These are phyloP conservation scores for Sinohyriopsis cumingii DNA, from an alignment of 2,888 invertebrate genomes.

Conservation along the genomic window DNA sequence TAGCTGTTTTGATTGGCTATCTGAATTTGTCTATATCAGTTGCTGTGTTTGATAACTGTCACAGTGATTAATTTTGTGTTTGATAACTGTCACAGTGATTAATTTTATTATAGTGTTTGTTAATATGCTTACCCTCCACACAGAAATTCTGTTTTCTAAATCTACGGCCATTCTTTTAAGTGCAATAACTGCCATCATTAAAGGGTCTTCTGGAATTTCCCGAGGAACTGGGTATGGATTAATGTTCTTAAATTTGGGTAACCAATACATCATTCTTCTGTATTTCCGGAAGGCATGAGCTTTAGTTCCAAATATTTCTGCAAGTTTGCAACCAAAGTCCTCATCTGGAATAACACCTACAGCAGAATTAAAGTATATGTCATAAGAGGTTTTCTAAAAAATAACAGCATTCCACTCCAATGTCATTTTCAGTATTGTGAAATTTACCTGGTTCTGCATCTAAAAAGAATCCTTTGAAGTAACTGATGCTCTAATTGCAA, in stretches of 20 bases:
- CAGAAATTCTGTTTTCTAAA: constrained; percentile 78
- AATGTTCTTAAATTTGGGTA: constrained; percentile 89
- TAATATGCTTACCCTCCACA: constrained; percentile 54
- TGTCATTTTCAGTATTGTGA: too few species aligned
- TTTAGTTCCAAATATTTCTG: constrained; percentile 86
- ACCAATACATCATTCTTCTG: constrained; percentile 78
- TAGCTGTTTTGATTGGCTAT: too few species aligned
- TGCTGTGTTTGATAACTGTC: too few species aligned
- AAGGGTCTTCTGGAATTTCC: constrained; percentile 83
- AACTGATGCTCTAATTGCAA: too few species aligned
- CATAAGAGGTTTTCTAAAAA: not conserved
- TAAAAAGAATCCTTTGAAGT: too few species aligned
- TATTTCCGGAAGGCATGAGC: constrained; percentile 76
- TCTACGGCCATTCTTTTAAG: constrained; percentile 90
- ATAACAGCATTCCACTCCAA: not conserved
- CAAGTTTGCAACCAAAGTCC: constrained; percentile 87
- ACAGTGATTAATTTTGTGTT: too few species aligned
- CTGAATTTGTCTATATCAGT: too few species aligned
- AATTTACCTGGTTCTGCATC: too few species aligned
- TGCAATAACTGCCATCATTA: constrained; percentile 87
- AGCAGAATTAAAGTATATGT: constrained; percentile 7
- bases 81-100: too few species aligned
- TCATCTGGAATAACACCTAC: constrained; percentile 90
- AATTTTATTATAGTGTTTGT: too few species aligned
- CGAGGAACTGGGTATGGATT: constrained; percentile 69